These are phyloP conservation scores for Thelaira solivaga DNA, from an alignment of 2,888 invertebrate genomes.

Conservation along the genomic window DNA sequence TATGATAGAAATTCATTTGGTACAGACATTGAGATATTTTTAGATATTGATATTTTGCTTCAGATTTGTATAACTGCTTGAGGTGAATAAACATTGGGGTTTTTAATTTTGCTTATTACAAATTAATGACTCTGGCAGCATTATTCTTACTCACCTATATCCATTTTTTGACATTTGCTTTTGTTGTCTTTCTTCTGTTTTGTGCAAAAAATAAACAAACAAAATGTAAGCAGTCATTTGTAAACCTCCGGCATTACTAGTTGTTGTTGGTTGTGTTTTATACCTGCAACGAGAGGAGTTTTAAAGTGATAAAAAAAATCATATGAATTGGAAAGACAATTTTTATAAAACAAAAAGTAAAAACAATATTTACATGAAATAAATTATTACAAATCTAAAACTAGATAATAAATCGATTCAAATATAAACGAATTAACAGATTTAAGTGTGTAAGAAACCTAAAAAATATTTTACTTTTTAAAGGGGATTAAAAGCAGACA, in stretches of 20 bases:
- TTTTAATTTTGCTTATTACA: neutral
- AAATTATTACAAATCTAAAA: slow-evolving; percentile 1
- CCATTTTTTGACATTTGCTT: neutral
- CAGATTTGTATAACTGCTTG: too few species aligned
- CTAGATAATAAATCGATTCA: neutral
- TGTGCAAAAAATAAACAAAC: slow-evolving; percentile 26
- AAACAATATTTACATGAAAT: neutral
- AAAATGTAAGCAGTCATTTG: slow-evolving; percentile 33
- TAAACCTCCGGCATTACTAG: neutral
- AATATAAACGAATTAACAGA: neutral
- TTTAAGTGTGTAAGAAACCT: neutral
- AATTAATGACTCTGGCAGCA: neutral
- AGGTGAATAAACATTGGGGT: neutral
- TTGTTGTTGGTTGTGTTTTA: slow-evolving; percentile 6
- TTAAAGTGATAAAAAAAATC: neutral
- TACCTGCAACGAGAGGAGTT: neutral
- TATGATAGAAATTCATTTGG: too few species aligned
- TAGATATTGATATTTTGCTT: too few species aligned
- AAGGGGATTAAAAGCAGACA: neutral
- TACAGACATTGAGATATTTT: too few species aligned
- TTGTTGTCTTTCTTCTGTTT: slow-evolving; percentile 7
- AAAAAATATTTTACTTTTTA: neutral
- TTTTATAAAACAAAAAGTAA: neutral
- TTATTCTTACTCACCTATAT: neutral
- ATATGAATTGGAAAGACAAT: neutral